These are phyloP conservation scores for Ostrea edulis DNA, from an alignment of 1,140 invertebrate genomes.

Conservation along the genomic window DNA sequence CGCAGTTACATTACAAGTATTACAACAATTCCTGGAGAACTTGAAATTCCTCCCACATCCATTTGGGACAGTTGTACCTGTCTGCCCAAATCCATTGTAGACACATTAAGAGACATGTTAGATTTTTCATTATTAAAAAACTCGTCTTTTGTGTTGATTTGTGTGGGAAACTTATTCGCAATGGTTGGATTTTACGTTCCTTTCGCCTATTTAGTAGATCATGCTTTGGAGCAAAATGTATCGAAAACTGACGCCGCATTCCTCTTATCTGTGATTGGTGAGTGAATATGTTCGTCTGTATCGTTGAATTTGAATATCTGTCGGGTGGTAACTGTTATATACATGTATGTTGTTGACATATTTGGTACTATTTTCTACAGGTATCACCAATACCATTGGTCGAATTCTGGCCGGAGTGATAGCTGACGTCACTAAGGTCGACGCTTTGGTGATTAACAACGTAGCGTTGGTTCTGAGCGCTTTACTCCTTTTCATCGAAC, in stretches of 20 bases:
- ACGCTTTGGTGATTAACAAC: slow-evolving; percentile 96
- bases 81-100: slow-evolving; percentile 85
- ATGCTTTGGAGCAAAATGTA: slow-evolving; percentile 87
- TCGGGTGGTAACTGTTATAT: no score
- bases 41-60: slow-evolving; percentile 77
- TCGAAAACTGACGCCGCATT: slow-evolving; percentile 71
- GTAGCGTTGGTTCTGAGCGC: slow-evolving; percentile 94
- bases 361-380: slow-evolving; percentile 59
- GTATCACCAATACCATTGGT: slow-evolving; percentile 81
- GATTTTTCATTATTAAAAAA: slow-evolving; percentile 90
- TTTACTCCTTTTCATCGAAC: slow-evolving; percentile 89
- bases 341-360: background rate
- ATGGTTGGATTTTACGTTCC: slow-evolving; percentile 97
- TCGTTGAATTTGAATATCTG: background rate
- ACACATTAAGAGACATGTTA: slow-evolving; percentile 88
- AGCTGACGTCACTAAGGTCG: slow-evolving; percentile 83
- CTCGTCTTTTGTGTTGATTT: slow-evolving; percentile 82
- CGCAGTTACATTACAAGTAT: slow-evolving; percentile 78
- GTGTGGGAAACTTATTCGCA: slow-evolving; percentile 95
- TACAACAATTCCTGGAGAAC: slow-evolving; percentile 75
- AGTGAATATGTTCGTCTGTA: slow-evolving; percentile 41
- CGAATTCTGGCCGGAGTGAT: slow-evolving; percentile 82
- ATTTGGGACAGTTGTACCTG: slow-evolving; percentile 84
- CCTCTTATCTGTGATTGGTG: slow-evolving; percentile 77
- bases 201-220: slow-evolving; percentile 95